Percentiles rank a stretch among this genome's conserved stretches.
Conservation (phyloP, 2,113 vertebrate genomes). For the Galbula dea region DNA sequence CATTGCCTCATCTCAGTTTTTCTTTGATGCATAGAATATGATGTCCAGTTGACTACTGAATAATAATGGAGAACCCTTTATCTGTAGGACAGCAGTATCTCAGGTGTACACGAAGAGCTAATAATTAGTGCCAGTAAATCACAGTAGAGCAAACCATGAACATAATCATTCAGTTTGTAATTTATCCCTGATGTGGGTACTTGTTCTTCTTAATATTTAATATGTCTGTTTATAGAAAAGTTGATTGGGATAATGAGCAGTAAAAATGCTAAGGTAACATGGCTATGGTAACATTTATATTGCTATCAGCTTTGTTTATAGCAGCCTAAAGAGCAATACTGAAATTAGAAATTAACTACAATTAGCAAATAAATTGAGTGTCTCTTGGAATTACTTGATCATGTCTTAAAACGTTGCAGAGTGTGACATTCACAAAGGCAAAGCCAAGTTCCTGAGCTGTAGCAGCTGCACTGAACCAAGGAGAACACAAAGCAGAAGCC, state of each 20-base stretch:
- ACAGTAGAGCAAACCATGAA: neutral
- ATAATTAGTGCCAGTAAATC: conserved; percentile 12
- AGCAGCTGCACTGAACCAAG: neutral
- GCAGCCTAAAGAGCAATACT: conserved; percentile 48
- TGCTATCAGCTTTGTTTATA: conserved; percentile 63
- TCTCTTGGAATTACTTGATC: conserved; percentile 58
- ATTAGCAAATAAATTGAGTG: conserved; percentile 67
- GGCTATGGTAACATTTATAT: conserved; percentile 34
- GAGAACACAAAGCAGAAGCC: neutral
- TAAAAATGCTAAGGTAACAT: conserved; percentile 28
- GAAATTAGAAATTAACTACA: conserved; percentile 63
- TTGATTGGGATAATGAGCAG: conserved; percentile 63
- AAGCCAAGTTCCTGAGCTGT: neutral
- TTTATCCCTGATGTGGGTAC: conserved; percentile 39
- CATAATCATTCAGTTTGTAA: conserved; percentile 17
- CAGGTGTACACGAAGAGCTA: neutral
- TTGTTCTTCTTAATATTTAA: conserved; percentile 27
- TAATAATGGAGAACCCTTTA: neutral
- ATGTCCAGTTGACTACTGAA: neutral
- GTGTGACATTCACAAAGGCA: neutral
- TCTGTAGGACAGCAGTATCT: neutral
- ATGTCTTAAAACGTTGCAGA: neutral
- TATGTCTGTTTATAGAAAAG: conserved; percentile 52
- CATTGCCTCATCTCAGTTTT: neutral
- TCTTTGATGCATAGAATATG: neutral